Base-by-base conservation (phyloP, 2,113 vertebrate species). In the Clinocottus analis region DNA sequence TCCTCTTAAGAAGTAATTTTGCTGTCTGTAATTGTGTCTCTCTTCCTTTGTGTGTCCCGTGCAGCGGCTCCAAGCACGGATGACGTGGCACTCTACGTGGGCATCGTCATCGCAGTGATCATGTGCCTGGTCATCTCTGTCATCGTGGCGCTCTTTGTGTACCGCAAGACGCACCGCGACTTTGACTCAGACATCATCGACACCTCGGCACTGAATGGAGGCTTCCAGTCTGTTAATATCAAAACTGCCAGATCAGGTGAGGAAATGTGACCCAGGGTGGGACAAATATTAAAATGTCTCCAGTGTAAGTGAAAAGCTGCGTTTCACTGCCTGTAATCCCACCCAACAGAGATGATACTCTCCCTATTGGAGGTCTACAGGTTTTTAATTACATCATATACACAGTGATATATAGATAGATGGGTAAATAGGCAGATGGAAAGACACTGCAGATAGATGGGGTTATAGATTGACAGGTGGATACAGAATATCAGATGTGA, bases 171-270 rank as follows among this genome's bases (percentile, higher is more conserved):
- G 19, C 97, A 99, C 77, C 96, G 96, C 0, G 97, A 97, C 93
- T 99, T 98, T 43, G 96, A 97, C 84, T 98, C 97, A 0, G 97
- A 97, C 75, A 97, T 99, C 66, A 97, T 97, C 7, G 97, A 99
- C 93, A 96, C 97, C 21, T 97, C 97, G 0, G 97, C 97, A 0
- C 94, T 99, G 0, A 99, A 99, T 0, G 97, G 97, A 19, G 97
- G 97, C 55, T 98, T 99, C 85, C 97, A 98, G 90, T 96, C 97
- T 1, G 97, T 99, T 67, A 99, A 96, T 78, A 97, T 99, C 90
- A 99, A 99, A 91, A 97, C 97, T 33, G 96, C 97, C 7, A 95
- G 97, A 85, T 97, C 97, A 96, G 97, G 97, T 99, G 73, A 89
- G 95, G 23, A 43, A 5, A n/a, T 61, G 35, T 41, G 3, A 49